Evolutionary conservation across 2,797 vertebrate genomes (phyloP), one percentile per base, ranked within the genome.

Genomic region (Cygnus olor): DNA sequence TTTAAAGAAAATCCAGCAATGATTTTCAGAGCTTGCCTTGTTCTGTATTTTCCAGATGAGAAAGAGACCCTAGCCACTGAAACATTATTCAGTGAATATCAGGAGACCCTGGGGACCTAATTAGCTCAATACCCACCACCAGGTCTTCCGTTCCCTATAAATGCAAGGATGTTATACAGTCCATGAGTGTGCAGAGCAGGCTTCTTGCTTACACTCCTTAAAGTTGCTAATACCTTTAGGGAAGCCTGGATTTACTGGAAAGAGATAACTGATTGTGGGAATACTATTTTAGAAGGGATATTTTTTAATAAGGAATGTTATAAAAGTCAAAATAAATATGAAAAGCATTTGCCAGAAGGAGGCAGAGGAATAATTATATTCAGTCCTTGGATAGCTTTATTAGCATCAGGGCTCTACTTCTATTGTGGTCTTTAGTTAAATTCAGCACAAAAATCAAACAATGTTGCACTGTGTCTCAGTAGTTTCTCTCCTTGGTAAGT

Each of bases 111-210:
- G 22, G 96, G 80, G 95, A 97, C 28, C 83, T 96, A 97, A 98
- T 97, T 98, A 98, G 32, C 81, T 97, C 86, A 91, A 69, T 77
- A 86, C n/a, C 49, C 88, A 89, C 58, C 85, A 88, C 85, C 78
- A 92, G 60, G 45, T 91, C 80, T 95, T 93, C 57, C 77, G 16
- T 38, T 95, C 34, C 53, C n/a, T 85, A 16, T 51, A 68, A 90
- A 88, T 91, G 14, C 17, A 79, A 89, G 91, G 57, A 44, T 4
- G 40, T 34, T n/a, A 42, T 51, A 64, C 69, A 71, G 51, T 22
- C 61, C 63, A 83, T 3, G 11, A 47, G 40, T 90, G 53, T 80
- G 54, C 30, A 87, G 51, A 83, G 34, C 32, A 92, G 54, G 15
- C 14, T 78, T 85, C 68, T 74, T 90, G 17, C 64, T 69, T 90